These are phyloP conservation scores for Carterocephalus palaemon DNA, from an alignment of 2,888 invertebrate species.

Conservation along the genomic window DNA sequence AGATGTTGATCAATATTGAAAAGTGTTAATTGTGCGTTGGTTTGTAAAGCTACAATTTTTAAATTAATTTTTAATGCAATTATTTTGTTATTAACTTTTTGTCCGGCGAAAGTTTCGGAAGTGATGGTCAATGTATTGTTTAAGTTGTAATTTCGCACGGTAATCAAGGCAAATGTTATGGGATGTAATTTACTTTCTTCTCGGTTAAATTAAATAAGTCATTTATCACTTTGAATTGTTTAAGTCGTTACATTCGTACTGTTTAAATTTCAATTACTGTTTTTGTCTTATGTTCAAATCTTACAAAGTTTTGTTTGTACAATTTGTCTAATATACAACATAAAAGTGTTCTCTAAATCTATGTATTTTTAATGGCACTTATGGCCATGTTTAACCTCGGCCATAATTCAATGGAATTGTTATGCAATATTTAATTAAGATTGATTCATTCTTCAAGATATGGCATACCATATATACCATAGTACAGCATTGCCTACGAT, in stretches of 20 bases:
- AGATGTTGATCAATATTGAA: too few relatives aligned
- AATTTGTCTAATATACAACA: too few relatives aligned
- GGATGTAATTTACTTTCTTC: constrained; percentile 40
- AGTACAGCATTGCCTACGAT: too few relatives aligned
- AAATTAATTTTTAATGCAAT: constrained; percentile 21
- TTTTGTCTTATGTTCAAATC: constrained; percentile 1
- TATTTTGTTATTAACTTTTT: constrained; percentile 29
- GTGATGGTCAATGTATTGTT: constrained; percentile 43
- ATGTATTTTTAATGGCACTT: too few relatives aligned
- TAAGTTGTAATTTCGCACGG: constrained; percentile 47
- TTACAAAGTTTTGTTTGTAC: too few relatives aligned
- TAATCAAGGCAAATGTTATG: constrained; percentile 38
- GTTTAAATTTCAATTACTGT: constrained; percentile 11
- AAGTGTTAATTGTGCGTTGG: neutral
- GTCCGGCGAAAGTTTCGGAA: constrained; percentile 42
- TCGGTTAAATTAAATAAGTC: constrained; percentile 46
- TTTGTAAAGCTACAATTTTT: neutral
- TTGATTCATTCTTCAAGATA: too few relatives aligned
- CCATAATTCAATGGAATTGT: constrained; percentile 2
- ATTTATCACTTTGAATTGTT: constrained; percentile 38
- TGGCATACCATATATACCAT: too few relatives aligned
- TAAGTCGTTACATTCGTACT: neutral
- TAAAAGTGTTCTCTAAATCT: too few relatives aligned
- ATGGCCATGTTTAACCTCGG: neutral
- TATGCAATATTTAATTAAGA: too few relatives aligned